Evolutionary conservation across 2,888 invertebrate genomes (phyloP).

Genomic region (Microctonus brassicae): DNA sequence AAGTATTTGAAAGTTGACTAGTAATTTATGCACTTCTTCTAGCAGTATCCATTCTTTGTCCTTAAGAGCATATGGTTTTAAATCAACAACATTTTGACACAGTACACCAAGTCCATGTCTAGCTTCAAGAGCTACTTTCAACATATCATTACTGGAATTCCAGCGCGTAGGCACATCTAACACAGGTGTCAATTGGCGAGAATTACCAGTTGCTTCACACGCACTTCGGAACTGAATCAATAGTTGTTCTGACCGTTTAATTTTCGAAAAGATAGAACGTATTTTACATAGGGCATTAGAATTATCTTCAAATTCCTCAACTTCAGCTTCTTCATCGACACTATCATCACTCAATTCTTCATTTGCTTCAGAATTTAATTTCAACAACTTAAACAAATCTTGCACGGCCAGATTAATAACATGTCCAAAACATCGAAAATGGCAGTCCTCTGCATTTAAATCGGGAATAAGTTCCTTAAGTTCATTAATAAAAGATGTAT

Average conservation of each 20-base stretch:
- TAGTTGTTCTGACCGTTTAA: conserved; percentile 33
- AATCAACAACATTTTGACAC: background rate
- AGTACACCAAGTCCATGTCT: conserved; percentile 10
- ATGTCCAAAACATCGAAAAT: conserved; percentile 32
- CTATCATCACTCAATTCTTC: background rate
- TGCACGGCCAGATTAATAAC: conserved; percentile 26
- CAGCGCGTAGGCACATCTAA: conserved; percentile 37
- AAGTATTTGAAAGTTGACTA: conserved; percentile 28
- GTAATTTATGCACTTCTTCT: conserved; percentile 12
- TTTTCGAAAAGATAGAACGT: conserved; percentile 11
- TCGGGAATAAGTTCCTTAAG: conserved; percentile 16
- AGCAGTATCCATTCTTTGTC: conserved; percentile 34
- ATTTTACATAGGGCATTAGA: background rate
- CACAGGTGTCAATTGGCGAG: conserved; percentile 18
- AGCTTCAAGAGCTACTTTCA: background rate
- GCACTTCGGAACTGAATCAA: conserved; percentile 10
- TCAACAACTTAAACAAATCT: conserved; percentile 4
- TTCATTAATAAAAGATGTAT: conserved; percentile 36
- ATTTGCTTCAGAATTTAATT: conserved; percentile 9
- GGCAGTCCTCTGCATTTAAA: conserved; percentile 26
- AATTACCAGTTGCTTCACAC: conserved; percentile 20
- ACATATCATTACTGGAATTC: conserved; percentile 30
- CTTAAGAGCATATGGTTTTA: too few relatives aligned
- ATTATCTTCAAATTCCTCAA: background rate
- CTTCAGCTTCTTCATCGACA: background rate